Conservation (phyloP, 92 coral and sea anemone species). For the Galaxea fascicularis region DNA sequence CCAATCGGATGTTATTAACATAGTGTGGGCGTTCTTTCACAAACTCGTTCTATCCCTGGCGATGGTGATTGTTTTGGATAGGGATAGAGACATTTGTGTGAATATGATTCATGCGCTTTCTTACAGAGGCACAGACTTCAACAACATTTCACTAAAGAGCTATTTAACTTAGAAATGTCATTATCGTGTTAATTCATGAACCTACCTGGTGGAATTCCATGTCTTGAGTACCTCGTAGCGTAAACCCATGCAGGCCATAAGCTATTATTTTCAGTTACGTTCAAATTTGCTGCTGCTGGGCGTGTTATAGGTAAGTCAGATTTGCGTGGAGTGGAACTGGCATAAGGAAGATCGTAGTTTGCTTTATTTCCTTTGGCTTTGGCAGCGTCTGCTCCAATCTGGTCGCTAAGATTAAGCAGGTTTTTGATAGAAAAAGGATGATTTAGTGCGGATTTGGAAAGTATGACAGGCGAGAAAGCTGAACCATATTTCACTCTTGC, state of each 20-base stretch:
- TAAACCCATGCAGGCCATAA: slow-evolving; percentile 77
- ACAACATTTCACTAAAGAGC: not conserved
- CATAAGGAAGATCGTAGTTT: slow-evolving; percentile 15
- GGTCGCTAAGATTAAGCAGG: slow-evolving; percentile 61
- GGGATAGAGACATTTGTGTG: too few species aligned
- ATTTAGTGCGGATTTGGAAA: slow-evolving; percentile 49
- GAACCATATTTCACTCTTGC: slow-evolving; percentile 68
- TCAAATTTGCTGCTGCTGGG: slow-evolving; percentile 3
- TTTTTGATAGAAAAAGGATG: slow-evolving; percentile 80
- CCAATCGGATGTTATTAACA: not conserved
- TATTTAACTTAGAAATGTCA: not conserved
- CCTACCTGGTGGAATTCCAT: slow-evolving; percentile 80
- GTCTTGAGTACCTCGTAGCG: slow-evolving; percentile 77
- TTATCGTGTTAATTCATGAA: not conserved
- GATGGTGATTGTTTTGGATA: too few species aligned
- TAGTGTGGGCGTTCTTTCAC: too few species aligned
- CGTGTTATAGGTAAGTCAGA: slow-evolving; percentile 7
- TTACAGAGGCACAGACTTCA: too few species aligned
- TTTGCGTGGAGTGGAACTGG: slow-evolving; percentile 10
- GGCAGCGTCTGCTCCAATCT: slow-evolving; percentile 25
- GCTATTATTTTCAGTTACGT: slow-evolving; percentile 16
- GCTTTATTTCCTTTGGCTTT: not conserved
- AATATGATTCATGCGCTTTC: too few species aligned
- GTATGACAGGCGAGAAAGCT: slow-evolving; percentile 72
- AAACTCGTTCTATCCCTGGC: too few species aligned